A percentile compares a stretch with the other conserved stretches of the same genome.
Evolutionary conservation across 2,888 invertebrate genomes (phyloP).

Genomic region (Melieria picta): DNA sequence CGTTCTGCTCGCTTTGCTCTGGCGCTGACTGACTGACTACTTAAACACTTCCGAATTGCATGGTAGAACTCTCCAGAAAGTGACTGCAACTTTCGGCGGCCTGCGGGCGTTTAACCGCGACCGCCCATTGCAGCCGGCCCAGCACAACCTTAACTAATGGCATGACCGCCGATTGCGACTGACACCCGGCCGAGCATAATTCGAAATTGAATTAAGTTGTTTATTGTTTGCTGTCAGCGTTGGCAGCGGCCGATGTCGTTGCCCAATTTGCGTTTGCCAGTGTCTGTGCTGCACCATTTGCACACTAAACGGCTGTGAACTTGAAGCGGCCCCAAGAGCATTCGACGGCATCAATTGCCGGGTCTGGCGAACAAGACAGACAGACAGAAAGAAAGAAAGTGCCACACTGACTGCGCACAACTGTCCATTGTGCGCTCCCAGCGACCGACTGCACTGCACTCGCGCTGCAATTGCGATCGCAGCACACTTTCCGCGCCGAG

Average conservation of each 20-base stretch:
- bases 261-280: neutral
- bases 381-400: neutral
- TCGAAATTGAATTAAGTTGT: conserved; percentile 13
- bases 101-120: neutral
- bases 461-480: neutral
- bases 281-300: neutral
- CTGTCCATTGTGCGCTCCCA: neutral
- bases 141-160: neutral
- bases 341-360: conserved; percentile 1
- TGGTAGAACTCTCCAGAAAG: no score
- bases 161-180: neutral
- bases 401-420: neutral
- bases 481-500: neutral
- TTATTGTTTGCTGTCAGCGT: neutral
- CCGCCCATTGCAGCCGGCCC: neutral
- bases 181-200: neutral
- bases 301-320: neutral
- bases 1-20: no score
- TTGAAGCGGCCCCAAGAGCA: neutral
- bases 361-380: neutral
- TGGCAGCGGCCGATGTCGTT: neutral
- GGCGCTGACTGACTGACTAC: no score
- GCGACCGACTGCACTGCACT: neutral
- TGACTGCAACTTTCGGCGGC: no score
- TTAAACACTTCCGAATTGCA: no score